These are phyloP conservation scores for Pachydiplax longipennis DNA, from an alignment of 2,888 invertebrate genomes.

Conservation along the genomic window DNA sequence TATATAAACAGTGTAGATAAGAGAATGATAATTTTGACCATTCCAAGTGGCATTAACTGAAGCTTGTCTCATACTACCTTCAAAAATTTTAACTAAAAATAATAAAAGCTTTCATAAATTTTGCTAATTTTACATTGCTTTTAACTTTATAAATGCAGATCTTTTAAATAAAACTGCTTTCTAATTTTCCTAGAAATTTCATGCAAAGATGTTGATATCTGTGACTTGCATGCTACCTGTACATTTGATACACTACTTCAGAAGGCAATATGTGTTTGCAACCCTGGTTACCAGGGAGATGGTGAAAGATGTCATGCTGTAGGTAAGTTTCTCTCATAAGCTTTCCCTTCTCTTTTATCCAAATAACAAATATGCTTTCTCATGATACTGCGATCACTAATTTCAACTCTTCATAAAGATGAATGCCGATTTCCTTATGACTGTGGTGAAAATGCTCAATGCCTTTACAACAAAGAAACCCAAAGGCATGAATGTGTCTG, in stretches of 20 bases:
- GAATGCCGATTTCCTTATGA: slow-evolving; percentile 52
- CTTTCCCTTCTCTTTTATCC: slow-evolving; percentile 47
- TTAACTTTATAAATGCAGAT: slow-evolving; percentile 5
- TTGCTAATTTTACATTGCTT: slow-evolving; percentile 58
- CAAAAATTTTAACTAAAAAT: too few species aligned
- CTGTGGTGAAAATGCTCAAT: slow-evolving; percentile 52
- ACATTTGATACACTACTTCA: slow-evolving; percentile 71
- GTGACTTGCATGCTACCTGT: slow-evolving; percentile 79
- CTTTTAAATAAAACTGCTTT: slow-evolving; percentile 20
- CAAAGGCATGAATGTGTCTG: slow-evolving; percentile 79
- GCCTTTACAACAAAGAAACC: slow-evolving; percentile 49
- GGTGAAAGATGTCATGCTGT: slow-evolving; percentile 77
- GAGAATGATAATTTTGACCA: too few species aligned
- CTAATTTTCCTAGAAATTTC: slow-evolving; percentile 53
- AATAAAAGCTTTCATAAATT: slow-evolving; percentile 45
- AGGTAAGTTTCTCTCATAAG: slow-evolving; percentile 57
- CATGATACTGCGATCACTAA: not conserved
- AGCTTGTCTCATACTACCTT: too few species aligned
- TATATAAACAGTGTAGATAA: too few species aligned
- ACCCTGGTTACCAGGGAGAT: slow-evolving; percentile 81
- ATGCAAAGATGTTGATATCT: slow-evolving; percentile 64
- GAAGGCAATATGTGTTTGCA: slow-evolving; percentile 77
- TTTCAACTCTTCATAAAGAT: slow-evolving; percentile 48
- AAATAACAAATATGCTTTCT: slow-evolving; percentile 19
- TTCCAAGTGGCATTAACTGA: too few species aligned